Base-by-base conservation (phyloP, 92 coral and sea anemone species). In the Ricordea florida region DNA sequence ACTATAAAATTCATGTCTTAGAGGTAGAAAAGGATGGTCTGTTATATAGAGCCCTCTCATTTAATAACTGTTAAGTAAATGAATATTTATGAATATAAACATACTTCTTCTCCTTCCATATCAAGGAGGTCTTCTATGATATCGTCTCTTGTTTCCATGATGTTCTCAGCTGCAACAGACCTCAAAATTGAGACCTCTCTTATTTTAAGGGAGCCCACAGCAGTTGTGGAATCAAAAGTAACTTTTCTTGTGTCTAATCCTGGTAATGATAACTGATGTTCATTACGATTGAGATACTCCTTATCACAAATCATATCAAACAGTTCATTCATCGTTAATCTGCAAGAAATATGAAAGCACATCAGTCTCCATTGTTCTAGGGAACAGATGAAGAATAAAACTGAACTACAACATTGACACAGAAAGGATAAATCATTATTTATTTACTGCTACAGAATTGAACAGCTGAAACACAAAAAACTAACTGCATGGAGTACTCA, bases 281-380 rank as follows among this genome's bases (percentile, higher is more conserved):
- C 73, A 0, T 70, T 27, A 1, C 83, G 68, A 52, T 49, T 63
- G 4, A 91, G 80, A 34, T 45, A 29, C 49, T 91, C 97, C 60
- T 83, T 87, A 41, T 87, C 50, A 47, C 97, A 91, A 59, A 91
- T 84, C 20, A 57, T 64, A 20, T 87, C 88, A 62, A 91, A 91
- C 28, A 91, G 72, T 33, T 91, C 97, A 33, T 88, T 79, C 93
- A 91, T 91, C 5, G 97, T 82, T 51, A 91, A 56, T 37, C 97
- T 91, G 14, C 21, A 56, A 71, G 37, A 3, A 25, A 41, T 4
- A 50, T 20, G 36, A 55, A 16, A 5, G 16, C 24, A 11, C 8
- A n/a, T 4, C 23, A 3, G 14, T 21, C n/a, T 10, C 59, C 59
- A 23, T 18, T 51, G 25, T 6, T 6, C 3, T 0, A 20, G 2